Base-by-base conservation (phyloP, 2,113 vertebrate genomes). In the Paratilapia polleni region DNA sequence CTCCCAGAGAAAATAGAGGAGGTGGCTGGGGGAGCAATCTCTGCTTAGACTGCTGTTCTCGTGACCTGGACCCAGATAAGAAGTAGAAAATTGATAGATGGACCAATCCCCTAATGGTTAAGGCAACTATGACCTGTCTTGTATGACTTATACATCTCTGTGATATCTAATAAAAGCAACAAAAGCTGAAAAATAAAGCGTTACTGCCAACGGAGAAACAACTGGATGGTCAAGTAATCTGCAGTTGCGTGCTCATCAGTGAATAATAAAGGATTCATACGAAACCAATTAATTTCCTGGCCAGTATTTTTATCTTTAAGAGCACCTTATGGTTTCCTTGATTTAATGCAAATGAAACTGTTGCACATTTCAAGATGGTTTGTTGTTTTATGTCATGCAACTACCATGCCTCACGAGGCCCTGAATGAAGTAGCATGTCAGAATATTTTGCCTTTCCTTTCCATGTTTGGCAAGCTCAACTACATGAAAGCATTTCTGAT, bases 381-480 rank as follows among this genome's bases (percentile, higher is more conserved):
- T 73, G 17, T 52, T 10, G 17, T 28, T 73, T 73, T 31, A 31
- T 31, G 17, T 26, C 66, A 73, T 17, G 5, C 14, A 49, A 52
- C 43, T 52, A 52, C 3, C 19, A 14, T 0, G 0, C 26, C 26
- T n/a, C 17, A 52, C 20, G 49, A 31, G 0, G 2, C 43, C 24
- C 17, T 52, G 24, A 0, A 24, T 73, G 43, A 73, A 31, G 24
- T 73, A 52, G 47, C 17, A 73, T 73, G 43, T 52, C 43, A 52
- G 43, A 73, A 52, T 73, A 73, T 73, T 73, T 73, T 73, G 66
- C 43, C 43, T 73, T 36, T 36, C 6, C 36, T 36, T 73, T 73
- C 24, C 17, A 31, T 31, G 3, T 28, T 52, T 20, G 43, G 31
- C 43, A 73, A 73, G 66, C 24, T 52, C 43, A 73, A 11, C 43